Evolutionary conservation across 2,797 vertebrate species (phyloP).

Genomic region (Apodemus agrarius): DNA sequence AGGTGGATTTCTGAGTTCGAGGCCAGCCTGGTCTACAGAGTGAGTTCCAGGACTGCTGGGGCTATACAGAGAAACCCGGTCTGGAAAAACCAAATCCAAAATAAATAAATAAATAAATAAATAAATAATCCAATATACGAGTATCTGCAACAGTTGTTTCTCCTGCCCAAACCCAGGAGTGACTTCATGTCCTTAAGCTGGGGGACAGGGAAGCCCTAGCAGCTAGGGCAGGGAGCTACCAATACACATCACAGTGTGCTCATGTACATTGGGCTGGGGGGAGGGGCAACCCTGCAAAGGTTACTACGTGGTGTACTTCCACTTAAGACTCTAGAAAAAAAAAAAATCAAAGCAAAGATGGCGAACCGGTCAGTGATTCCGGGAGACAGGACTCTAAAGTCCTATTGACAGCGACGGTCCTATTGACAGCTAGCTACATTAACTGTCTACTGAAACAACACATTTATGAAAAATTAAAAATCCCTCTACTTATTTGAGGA

Average conservation of each 20-base stretch:
- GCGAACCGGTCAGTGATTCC: background rate
- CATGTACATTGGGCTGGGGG: background rate
- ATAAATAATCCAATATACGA: too few species aligned
- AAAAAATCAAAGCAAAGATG: background rate
- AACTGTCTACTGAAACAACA: background rate
- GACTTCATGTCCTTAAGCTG: background rate
- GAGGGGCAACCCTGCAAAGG: background rate
- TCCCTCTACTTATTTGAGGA: background rate
- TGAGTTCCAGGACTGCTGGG: too few species aligned
- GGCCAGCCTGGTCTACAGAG: too few species aligned
- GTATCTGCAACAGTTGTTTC: background rate
- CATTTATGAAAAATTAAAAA: background rate
- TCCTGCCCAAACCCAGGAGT: background rate
- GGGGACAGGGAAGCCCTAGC: background rate
- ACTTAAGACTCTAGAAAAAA: conserved; percentile 18
- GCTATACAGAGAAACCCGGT: too few species aligned
- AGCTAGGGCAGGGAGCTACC: background rate
- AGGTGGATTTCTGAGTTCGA: too few species aligned
- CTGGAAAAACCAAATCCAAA: too few species aligned
- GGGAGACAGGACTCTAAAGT: background rate
- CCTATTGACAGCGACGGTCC: background rate
- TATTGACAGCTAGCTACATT: background rate
- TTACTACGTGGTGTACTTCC: background rate
- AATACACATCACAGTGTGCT: background rate
- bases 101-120: too few species aligned